Evolutionary conservation across 1,140 invertebrate genomes (phyloP), one percentile per base, ranked within the genome.

Genomic region (Parasteatoda tepidariorum): DNA sequence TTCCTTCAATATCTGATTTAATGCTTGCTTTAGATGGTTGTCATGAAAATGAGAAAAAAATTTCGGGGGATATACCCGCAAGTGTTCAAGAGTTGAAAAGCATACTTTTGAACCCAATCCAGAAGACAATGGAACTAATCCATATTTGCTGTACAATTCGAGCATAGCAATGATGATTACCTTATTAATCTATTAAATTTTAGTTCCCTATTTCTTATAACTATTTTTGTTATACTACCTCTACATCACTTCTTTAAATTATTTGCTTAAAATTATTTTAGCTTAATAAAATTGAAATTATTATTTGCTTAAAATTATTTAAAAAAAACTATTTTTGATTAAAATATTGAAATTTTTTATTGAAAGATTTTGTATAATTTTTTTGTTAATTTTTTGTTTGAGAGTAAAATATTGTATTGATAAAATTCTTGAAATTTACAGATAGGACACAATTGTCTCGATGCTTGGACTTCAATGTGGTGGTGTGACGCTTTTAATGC

Each of bases 401-500:
- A 24, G 22, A 11, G n/a, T 3, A 24, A n/a, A 62, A 62, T 22
- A 11, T 22, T 11, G 26, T 26, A 22, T 41, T 4, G 15, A 26
- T 24, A 26, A 38, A 4, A 7, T 31, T 55, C 24, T 75, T 24
- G 13, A 54, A n/a, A 48, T 78, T 18, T 41, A 18, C 24, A 78
- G 74, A 66, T 78, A 18, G 74, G 74, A 0, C 74, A 78, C 66
- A 62, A 78, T 66, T 31, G 22, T 11, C 48, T 31, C 22, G 66
- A 78, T 38, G 24, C 66, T 54, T 78, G 59, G 57, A 55, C 34
- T 18, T 78, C 74, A 48, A 66, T 9, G 31, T 78, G 74, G 74
- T 78, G 74, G 74, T 78, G 62, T 78, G 74, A 78, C 31, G 74
- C 26, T 3, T 78, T 78, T 57, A 78, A 78, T 78, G 57, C 48